These are phyloP conservation scores for Thera obeliscata DNA, from an alignment of 2,888 invertebrate genomes.

Conservation along the genomic window DNA sequence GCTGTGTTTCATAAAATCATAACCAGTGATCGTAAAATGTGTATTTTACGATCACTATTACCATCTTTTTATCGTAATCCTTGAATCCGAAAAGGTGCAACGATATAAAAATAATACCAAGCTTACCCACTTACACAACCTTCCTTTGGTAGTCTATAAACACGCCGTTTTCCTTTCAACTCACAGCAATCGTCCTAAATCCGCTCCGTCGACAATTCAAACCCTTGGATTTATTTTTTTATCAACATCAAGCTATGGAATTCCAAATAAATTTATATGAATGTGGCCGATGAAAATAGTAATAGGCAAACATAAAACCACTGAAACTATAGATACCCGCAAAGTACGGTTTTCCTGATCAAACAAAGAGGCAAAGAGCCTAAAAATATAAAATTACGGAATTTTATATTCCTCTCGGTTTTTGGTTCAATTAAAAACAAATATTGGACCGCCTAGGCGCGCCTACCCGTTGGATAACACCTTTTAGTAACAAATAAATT, in stretches of 20 bases:
- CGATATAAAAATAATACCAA: neutral
- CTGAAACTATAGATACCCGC: neutral
- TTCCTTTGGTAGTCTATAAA: neutral
- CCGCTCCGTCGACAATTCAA: neutral
- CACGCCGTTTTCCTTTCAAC: slow-evolving; percentile 1
- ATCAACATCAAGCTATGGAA: too few relatives aligned
- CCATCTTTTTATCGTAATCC: neutral
- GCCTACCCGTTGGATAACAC: too few relatives aligned
- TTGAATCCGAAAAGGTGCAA: neutral
- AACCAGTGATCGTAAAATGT: too few relatives aligned
- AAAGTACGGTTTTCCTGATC: slow-evolving; percentile 4
- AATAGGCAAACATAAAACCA: neutral
- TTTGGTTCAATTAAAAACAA: neutral
- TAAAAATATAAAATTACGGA: too few relatives aligned
- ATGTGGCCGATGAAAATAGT: too few relatives aligned
- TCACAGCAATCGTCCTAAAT: neutral
- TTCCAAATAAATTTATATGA: too few relatives aligned
- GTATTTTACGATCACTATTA: too few relatives aligned
- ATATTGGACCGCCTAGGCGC: neutral
- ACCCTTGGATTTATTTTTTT: neutral
- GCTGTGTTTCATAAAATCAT: too few relatives aligned
- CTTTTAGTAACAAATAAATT: neutral
- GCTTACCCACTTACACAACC: neutral
- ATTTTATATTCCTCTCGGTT: neutral
- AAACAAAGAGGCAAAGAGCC: neutral